phyloP scores from a whole-genome alignment of 2,797 vertebrate species.

The Pogoniulus pusillus region DNA sequence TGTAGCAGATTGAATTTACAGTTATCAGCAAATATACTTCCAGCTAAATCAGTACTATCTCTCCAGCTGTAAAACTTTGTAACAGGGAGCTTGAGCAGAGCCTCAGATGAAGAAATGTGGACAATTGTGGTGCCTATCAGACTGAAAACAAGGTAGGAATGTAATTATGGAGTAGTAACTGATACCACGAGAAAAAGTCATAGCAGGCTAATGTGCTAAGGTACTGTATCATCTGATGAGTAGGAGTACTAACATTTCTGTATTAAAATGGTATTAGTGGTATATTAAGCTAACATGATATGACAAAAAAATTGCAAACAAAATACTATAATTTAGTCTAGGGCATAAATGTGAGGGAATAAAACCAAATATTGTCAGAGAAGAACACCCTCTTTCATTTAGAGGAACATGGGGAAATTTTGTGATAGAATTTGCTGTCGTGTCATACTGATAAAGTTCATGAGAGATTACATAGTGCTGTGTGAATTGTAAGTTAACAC shows the following conservation, averaged over 20 bases:
- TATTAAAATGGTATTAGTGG: slow-evolving; percentile 63
- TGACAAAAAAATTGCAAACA: slow-evolving; percentile 72
- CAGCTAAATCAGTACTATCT: neutral
- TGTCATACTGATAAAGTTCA: slow-evolving; percentile 63
- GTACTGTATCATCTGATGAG: slow-evolving; percentile 6
- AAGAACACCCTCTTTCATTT: slow-evolving; percentile 61
- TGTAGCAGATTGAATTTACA: neutral
- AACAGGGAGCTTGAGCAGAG: neutral
- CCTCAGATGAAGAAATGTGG: neutral
- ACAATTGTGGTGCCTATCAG: neutral
- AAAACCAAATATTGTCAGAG: slow-evolving; percentile 68
- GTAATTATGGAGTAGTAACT: slow-evolving; percentile 40
- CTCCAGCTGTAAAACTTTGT: neutral
- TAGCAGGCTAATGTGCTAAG: slow-evolving; percentile 55
- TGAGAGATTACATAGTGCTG: slow-evolving; percentile 35
- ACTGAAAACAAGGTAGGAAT: slow-evolving; percentile 44
- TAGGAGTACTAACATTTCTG: slow-evolving; percentile 49
- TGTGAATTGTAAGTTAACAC: slow-evolving; percentile 41
- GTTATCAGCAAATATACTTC: neutral
- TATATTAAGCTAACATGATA: slow-evolving; percentile 65
- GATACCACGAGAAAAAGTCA: slow-evolving; percentile 43
- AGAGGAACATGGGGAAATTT: slow-evolving; percentile 49
- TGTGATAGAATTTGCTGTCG: slow-evolving; percentile 34
- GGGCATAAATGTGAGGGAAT: slow-evolving; percentile 67
- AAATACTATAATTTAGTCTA: slow-evolving; percentile 72